phyloP scores from a whole-genome alignment of 2,888 invertebrate genomes.

The Chloroclystis v-ata region DNA sequence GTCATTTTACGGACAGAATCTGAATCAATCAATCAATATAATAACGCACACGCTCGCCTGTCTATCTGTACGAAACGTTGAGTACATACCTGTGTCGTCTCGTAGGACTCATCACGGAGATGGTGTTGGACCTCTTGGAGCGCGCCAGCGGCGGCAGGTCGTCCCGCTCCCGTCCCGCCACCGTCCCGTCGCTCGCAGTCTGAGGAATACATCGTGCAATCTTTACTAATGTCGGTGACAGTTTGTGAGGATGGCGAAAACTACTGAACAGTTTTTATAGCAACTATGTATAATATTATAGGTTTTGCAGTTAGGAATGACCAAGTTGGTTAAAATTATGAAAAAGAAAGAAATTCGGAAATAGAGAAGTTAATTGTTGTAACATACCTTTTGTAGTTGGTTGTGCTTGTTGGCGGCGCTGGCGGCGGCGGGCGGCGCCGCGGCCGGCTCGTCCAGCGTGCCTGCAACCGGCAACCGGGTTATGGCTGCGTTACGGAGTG shows the following conservation, averaged over 20 bases:
- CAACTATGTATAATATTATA: too few species aligned
- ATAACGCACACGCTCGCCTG: too few species aligned
- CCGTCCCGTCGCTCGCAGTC: constrained; percentile 65
- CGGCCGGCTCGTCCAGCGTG: constrained; percentile 43
- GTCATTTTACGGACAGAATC: too few species aligned
- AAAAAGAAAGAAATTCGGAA: too few species aligned
- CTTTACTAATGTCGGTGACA: background rate
- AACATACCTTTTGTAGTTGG: constrained; percentile 58
- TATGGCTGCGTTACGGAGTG: constrained; percentile 27
- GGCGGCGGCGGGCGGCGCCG: constrained; percentile 36
- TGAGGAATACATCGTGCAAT: constrained; percentile 31
- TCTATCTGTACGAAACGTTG: too few species aligned
- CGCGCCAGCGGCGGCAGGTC: constrained; percentile 78
- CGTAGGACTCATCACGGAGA: constrained; percentile 90
- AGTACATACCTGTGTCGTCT: constrained; percentile 52
- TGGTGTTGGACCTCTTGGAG: constrained; percentile 84
- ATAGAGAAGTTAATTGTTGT: too few species aligned
- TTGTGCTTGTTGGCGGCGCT: constrained; percentile 44
- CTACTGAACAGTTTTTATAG: too few species aligned
- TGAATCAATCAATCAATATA: too few species aligned
- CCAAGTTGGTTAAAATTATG: too few species aligned
- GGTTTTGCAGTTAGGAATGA: too few species aligned
- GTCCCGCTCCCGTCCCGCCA: constrained; percentile 46
- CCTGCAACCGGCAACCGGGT: constrained; percentile 42
- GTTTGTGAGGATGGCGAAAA: too few species aligned